These are phyloP conservation scores for Galaxea fascicularis DNA, from an alignment of 92 coral and sea anemone species.

Conservation along the genomic window DNA sequence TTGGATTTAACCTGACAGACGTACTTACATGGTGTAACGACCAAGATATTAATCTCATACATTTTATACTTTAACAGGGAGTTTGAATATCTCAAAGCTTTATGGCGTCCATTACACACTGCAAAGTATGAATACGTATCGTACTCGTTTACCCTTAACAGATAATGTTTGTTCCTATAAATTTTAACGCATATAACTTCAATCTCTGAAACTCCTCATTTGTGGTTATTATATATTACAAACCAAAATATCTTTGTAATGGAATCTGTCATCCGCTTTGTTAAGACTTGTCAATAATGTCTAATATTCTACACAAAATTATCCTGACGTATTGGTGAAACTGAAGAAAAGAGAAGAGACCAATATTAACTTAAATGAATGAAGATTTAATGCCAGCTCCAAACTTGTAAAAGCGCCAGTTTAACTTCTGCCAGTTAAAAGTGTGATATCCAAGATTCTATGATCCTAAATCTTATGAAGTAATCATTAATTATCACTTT, in stretches of 20 bases:
- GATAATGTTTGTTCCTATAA: background rate
- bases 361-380: too few relatives aligned
- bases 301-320: too few relatives aligned
- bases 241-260: background rate
- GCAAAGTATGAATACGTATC: slow-evolving; percentile 72
- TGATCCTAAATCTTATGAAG: background rate
- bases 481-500: too few relatives aligned
- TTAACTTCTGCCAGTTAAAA: background rate
- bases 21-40: background rate
- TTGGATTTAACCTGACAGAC: background rate
- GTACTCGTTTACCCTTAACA: slow-evolving; percentile 1
- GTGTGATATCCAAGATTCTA: background rate
- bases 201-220: background rate
- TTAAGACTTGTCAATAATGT: too few relatives aligned
- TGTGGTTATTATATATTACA: background rate
- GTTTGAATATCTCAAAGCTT: slow-evolving; percentile 76
- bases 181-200: background rate
- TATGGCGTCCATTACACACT: slow-evolving; percentile 75
- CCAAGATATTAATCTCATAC: slow-evolving; percentile 31
- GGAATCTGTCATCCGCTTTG: too few relatives aligned
- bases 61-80: slow-evolving; percentile 80
- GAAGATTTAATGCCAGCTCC: background rate
- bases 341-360: too few relatives aligned
- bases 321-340: too few relatives aligned
- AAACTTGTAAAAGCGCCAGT: background rate